Evolutionary conservation across 2,113 vertebrate genomes (phyloP).

Genomic region (Illadopsis cleaveri): DNA sequence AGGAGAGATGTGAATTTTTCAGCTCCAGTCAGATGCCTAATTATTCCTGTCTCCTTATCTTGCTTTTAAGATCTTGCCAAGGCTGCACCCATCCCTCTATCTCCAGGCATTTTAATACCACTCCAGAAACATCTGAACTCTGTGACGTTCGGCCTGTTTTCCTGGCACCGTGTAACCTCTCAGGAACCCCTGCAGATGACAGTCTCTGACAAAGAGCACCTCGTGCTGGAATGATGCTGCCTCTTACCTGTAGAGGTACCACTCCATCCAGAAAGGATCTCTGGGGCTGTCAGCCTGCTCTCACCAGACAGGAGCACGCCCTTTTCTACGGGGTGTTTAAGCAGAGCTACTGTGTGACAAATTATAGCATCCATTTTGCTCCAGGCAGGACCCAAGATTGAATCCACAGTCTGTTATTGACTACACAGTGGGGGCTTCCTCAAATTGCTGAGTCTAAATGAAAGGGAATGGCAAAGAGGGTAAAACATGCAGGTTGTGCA

Average conservation of each 20-base stretch:
- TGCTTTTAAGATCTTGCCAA: slow-evolving; percentile 59
- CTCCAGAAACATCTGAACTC: not conserved
- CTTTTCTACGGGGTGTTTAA: not conserved
- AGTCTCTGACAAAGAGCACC: not conserved
- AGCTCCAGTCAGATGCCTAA: slow-evolving; percentile 42
- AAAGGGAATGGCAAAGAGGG: not conserved
- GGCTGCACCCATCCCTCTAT: slow-evolving; percentile 40
- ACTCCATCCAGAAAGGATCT: not conserved
- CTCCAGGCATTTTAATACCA: slow-evolving; percentile 34
- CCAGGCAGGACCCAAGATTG: not conserved
- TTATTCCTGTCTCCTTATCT: slow-evolving; percentile 52
- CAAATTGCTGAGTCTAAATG: not conserved
- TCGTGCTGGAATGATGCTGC: not conserved
- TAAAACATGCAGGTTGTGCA: not conserved
- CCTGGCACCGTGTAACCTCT: not conserved
- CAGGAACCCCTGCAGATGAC: slow-evolving; percentile 8
- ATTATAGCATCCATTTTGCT: not conserved
- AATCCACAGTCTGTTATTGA: not conserved
- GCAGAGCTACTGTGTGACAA: not conserved
- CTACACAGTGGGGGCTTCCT: not conserved
- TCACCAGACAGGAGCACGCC: not conserved
- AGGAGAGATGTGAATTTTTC: slow-evolving; percentile 49
- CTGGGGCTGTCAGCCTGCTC: not conserved
- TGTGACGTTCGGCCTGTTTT: not conserved
- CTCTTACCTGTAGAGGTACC: slow-evolving; percentile 29